Percentiles rank a stretch among this genome's conserved stretches.
Evolutionary conservation across 2,113 vertebrate genomes (phyloP).

Genomic region (Vulpes lagopus): DNA sequence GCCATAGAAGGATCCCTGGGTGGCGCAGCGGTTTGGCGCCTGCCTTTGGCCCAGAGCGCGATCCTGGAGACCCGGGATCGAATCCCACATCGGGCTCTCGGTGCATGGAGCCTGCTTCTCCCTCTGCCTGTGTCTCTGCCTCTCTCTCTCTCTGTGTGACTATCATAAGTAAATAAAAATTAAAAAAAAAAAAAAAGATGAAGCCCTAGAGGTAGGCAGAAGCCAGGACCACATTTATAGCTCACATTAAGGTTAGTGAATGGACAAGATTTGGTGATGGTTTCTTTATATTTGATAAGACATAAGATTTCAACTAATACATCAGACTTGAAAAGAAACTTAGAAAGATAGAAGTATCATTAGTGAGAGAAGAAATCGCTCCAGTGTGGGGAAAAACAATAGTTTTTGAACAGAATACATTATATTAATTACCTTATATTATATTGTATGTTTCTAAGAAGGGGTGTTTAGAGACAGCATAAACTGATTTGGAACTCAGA

Average conservation of each 20-base stretch:
- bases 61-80: too few species aligned
- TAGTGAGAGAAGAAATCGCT: background rate
- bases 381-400: background rate
- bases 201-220: background rate
- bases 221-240: background rate
- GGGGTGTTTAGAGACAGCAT: background rate
- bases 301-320: background rate
- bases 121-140: too few species aligned
- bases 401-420: background rate
- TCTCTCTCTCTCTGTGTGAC: too few species aligned
- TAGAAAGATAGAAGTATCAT: background rate
- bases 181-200: too few species aligned
- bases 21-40: too few species aligned
- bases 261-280: background rate
- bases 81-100: too few species aligned
- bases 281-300: background rate
- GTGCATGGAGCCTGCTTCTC: too few species aligned
- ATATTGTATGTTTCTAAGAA: background rate
- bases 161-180: too few species aligned
- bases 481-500: background rate
- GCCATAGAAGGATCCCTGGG: background rate
- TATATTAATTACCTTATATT: background rate
- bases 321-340: background rate
- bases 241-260: background rate
- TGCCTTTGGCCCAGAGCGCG: too few species aligned